Conservation (phyloP, 1,140 invertebrate genomes). For the Philaenus spumarius region DNA sequence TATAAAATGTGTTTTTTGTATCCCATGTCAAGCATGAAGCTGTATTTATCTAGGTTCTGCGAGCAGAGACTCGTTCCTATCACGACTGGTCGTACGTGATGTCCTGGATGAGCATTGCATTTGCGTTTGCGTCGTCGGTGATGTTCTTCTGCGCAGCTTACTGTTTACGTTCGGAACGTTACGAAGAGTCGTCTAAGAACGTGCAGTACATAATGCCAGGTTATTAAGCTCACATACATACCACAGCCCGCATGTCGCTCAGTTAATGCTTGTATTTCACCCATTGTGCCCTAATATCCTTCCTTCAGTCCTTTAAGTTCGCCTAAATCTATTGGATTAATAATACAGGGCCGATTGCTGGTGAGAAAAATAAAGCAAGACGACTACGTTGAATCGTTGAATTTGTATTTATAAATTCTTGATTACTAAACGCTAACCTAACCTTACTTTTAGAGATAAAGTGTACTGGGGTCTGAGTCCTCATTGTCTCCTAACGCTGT, state of each 20-base stretch:
- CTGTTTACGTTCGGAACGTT: slow-evolving; percentile 65
- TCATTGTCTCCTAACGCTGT: no score
- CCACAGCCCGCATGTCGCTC: background rate
- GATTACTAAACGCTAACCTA: no score
- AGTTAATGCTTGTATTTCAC: background rate
- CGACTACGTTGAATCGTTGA: no score
- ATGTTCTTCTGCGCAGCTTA: slow-evolving; percentile 72
- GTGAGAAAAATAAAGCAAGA: no score
- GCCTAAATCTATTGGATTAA: no score
- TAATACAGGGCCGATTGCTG: no score
- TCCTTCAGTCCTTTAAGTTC: no score
- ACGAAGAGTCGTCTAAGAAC: slow-evolving; percentile 56
- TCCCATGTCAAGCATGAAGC: background rate
- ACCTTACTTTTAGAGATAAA: no score
- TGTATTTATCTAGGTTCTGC: slow-evolving; percentile 53
- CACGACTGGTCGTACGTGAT: slow-evolving; percentile 83
- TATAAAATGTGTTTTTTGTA: slow-evolving; percentile 4
- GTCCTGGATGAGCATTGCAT: slow-evolving; percentile 71
- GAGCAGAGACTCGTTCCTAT: slow-evolving; percentile 57
- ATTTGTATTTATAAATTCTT: no score
- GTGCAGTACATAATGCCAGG: slow-evolving; percentile 86
- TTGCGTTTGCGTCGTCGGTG: slow-evolving; percentile 63
- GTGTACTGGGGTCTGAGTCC: no score
- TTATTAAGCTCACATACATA: slow-evolving; percentile 30
- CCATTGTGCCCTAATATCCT: no score